Conservation (phyloP, 2,113 vertebrate species). For the Cervus canadensis region DNA sequence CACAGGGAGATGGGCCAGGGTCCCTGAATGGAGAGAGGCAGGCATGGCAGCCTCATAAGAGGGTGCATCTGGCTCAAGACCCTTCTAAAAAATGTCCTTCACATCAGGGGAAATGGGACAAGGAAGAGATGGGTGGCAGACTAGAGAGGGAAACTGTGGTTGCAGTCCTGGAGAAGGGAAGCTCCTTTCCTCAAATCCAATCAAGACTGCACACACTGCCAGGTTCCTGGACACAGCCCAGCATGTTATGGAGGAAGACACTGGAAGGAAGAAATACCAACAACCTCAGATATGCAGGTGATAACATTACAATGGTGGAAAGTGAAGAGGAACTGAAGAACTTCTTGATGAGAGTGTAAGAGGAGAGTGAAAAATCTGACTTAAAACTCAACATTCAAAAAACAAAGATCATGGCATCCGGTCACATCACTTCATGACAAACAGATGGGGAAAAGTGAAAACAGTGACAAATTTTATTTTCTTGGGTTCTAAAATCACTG, state of each 20-base stretch:
- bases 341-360: background rate
- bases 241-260: background rate
- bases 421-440: background rate
- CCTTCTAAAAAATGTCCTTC: background rate
- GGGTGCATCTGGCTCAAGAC: rapidly evolving
- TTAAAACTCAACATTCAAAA: background rate
- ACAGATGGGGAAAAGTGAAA: background rate
- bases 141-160: rapidly evolving
- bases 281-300: background rate
- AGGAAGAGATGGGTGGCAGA: background rate
- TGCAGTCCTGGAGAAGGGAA: background rate
- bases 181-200: background rate
- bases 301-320: background rate
- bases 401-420: background rate
- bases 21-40: background rate
- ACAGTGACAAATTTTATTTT: background rate
- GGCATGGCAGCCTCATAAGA: background rate
- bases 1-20: background rate
- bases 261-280: background rate
- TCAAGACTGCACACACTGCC: background rate
- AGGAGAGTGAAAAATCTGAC: background rate
- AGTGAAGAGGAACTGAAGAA: background rate
- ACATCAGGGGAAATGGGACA: background rate
- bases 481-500: background rate
- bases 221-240: background rate